Base-by-base conservation (phyloP, 1,140 invertebrate species). In the Paramacrobiotus metropolitanus region DNA sequence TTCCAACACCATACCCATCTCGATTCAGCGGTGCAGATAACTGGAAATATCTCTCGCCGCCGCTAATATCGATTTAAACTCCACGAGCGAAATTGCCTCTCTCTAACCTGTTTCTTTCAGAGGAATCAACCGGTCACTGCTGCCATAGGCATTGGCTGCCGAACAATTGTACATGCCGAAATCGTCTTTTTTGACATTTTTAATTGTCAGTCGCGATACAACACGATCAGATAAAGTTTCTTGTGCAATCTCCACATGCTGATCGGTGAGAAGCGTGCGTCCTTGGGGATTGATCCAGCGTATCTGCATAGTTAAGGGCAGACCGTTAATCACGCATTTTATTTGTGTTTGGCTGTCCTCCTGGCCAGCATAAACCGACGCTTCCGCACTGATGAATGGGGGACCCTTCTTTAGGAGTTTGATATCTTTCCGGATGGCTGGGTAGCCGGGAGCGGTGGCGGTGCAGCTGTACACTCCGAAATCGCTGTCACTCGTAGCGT, bases 51-150 rank as follows among this genome's bases (percentile, higher is more conserved):
- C n/a, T n/a, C n/a, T n/a, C n/a, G n/a, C n/a, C n/a, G n/a, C n/a
- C n/a, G n/a, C n/a, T n/a, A n/a, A n/a, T n/a, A n/a, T n/a, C n/a
- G n/a, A n/a, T n/a, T n/a, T n/a, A n/a, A n/a, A n/a, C n/a, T n/a
- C n/a, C n/a, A n/a, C n/a, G n/a, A n/a, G n/a, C n/a, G n/a, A n/a
- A n/a, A n/a, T n/a, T n/a, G n/a, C n/a, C n/a, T n/a, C n/a, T n/a
- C n/a, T n/a, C 34, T n/a, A 55, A 55, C 48, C 48, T 55, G 48
- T 55, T 28, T 55, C 48, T 55, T 55, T 55, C 24, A 55, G 48
- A 20, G 48, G 48, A 24, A 55, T 55, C 15, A 55, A 28, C 24
- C 24, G 48, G 9, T 55, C 48, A 24, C 4, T 28, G 24, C 15
- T 15, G 48, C 48, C 48, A 55, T 55, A 55, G 28, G 15, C 24